Conservation (phyloP, 2,888 invertebrate species). For the Ectobius pallidus region DNA sequence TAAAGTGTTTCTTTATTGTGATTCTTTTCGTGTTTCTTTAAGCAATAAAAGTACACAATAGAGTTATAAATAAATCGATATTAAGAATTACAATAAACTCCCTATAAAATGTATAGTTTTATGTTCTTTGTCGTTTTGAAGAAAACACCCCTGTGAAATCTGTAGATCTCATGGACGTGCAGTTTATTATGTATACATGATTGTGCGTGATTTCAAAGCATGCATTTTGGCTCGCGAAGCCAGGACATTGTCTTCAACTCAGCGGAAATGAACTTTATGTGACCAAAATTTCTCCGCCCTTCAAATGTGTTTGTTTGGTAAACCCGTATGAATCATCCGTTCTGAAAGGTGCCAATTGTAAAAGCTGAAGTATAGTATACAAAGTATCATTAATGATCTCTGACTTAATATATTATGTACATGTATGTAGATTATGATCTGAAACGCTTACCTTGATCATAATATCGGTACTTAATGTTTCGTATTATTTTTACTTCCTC, state of each 20-base stretch:
- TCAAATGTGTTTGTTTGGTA: neutral
- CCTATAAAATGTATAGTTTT: neutral
- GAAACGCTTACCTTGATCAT: too few relatives aligned
- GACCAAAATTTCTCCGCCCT: conserved; percentile 3
- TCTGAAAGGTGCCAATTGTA: too few relatives aligned
- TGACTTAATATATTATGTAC: too few relatives aligned
- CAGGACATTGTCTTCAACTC: conserved; percentile 4
- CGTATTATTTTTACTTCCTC: too few relatives aligned
- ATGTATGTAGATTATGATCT: too few relatives aligned
- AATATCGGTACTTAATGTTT: too few relatives aligned
- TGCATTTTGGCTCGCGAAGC: neutral
- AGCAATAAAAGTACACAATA: conserved; percentile 2
- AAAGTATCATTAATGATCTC: too few relatives aligned
- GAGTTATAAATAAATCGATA: conserved; percentile 9
- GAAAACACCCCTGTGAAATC: neutral
- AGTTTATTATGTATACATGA: neutral
- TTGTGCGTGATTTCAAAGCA: neutral
- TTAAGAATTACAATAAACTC: neutral
- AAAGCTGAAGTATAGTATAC: too few relatives aligned
- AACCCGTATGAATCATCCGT: too few relatives aligned
- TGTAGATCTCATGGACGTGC: neutral
- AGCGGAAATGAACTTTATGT: conserved; percentile 5
- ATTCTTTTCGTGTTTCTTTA: neutral
- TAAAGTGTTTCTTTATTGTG: neutral
- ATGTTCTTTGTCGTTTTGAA: neutral